These are phyloP conservation scores for Schmidtea mediterranea DNA, from an alignment of 1,140 invertebrate species.

Conservation along the genomic window DNA sequence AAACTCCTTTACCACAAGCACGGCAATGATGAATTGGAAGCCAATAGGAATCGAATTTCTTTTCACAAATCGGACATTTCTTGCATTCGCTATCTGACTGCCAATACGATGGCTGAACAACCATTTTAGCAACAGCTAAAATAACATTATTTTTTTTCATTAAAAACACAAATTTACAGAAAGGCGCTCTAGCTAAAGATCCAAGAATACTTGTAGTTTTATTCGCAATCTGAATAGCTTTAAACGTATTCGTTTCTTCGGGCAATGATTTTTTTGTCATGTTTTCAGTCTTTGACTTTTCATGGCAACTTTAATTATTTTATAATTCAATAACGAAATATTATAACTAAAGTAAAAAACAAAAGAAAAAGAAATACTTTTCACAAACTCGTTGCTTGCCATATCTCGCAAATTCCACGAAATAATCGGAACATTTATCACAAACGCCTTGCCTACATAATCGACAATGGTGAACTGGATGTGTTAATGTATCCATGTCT, in stretches of 20 bases:
- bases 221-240: constrained; percentile 25
- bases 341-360: neutral
- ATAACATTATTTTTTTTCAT: constrained; percentile 4
- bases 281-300: too few relatives aligned
- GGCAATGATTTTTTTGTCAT: neutral
- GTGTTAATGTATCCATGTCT: too few relatives aligned
- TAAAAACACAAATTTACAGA: constrained; percentile 11
- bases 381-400: constrained; percentile 13
- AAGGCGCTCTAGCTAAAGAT: constrained; percentile 26
- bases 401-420: constrained; percentile 21
- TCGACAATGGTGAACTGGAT: constrained; percentile 43
- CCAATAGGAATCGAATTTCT: constrained; percentile 30
- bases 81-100: constrained; percentile 41
- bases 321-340: too few relatives aligned
- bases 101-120: constrained; percentile 50
- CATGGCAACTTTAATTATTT: too few relatives aligned
- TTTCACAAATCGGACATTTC: constrained; percentile 38
- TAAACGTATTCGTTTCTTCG: constrained; percentile 3
- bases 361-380: neutral
- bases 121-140: constrained; percentile 44
- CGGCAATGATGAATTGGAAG: constrained; percentile 45
- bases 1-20: constrained; percentile 30
- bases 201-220: constrained; percentile 25
- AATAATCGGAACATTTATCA: constrained; percentile 21
- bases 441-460: constrained; percentile 30